Evolutionary conservation across 2,797 vertebrate genomes (phyloP).

Genomic region (Ptychobarbus kaznakovi): DNA sequence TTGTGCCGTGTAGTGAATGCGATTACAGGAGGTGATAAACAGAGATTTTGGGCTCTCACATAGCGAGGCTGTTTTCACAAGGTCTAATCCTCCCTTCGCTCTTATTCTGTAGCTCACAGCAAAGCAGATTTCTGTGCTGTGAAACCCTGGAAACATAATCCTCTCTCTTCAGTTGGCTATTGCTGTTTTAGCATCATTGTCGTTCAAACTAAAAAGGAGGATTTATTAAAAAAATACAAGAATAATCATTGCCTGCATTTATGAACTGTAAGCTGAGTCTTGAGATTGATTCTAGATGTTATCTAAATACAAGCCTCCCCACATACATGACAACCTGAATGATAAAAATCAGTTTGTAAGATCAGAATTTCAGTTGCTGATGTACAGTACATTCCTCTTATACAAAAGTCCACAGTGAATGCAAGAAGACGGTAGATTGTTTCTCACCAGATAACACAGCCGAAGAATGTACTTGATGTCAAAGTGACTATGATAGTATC

Average conservation of each 20-base stretch:
- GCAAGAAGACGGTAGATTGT: not conserved
- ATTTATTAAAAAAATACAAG: slow-evolving; percentile 34
- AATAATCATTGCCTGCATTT: slow-evolving; percentile 21
- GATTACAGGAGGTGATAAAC: slow-evolving; percentile 39
- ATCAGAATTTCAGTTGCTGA: slow-evolving; percentile 15
- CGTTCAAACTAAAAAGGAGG: slow-evolving; percentile 39
- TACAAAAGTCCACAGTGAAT: slow-evolving; percentile 24
- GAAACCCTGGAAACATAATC: slow-evolving; percentile 54
- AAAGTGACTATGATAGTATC: slow-evolving; percentile 46
- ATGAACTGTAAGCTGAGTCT: not conserved
- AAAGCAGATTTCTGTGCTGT: slow-evolving; percentile 34
- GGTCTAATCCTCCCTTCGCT: slow-evolving; percentile 40
- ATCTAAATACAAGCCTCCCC: slow-evolving; percentile 16
- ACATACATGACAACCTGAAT: slow-evolving; percentile 25
- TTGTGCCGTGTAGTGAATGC: not conserved
- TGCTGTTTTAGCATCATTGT: slow-evolving; percentile 31
- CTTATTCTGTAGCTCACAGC: slow-evolving; percentile 35
- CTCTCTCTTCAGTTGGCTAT: slow-evolving; percentile 32
- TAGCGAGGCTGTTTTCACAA: slow-evolving; percentile 7
- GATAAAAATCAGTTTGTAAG: not conserved
- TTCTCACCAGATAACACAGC: slow-evolving; percentile 7
- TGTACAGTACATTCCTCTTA: slow-evolving; percentile 37
- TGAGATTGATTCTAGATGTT: slow-evolving; percentile 34
- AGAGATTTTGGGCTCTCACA: slow-evolving; percentile 41
- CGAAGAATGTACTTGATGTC: slow-evolving; percentile 22